phyloP scores from a whole-genome alignment of 2,797 vertebrate species.

The Myotis daubentonii region DNA sequence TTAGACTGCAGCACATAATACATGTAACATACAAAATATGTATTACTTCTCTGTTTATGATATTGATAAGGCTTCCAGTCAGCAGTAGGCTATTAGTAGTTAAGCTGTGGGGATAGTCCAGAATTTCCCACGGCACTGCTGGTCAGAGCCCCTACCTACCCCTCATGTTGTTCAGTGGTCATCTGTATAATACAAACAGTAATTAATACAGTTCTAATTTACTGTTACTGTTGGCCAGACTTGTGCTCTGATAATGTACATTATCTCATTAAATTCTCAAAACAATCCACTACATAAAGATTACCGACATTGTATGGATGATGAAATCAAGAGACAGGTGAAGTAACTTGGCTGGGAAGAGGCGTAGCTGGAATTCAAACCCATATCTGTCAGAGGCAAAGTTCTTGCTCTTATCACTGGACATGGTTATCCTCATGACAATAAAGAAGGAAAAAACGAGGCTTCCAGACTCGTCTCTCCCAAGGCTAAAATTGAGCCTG shows the following conservation, averaged over 20 bases:
- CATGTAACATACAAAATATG: background rate
- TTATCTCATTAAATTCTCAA: background rate
- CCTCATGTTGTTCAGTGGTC: background rate
- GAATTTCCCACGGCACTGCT: too few species aligned
- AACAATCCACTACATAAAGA: background rate
- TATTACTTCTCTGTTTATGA: background rate
- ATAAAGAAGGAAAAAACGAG: background rate
- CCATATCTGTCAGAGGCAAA: background rate
- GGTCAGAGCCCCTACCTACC: background rate
- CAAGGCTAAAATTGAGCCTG: background rate
- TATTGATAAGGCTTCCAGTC: background rate
- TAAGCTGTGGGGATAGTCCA: background rate
- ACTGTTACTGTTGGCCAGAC: background rate
- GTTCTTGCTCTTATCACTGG: background rate
- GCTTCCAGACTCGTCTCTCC: background rate
- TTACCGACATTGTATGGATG: background rate
- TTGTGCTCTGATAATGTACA: background rate
- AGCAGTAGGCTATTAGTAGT: background rate
- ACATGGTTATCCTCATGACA: background rate
- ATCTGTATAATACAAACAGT: background rate
- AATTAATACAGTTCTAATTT: background rate
- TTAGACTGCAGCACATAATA: background rate
- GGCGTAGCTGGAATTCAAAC: background rate
- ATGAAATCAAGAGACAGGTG: background rate
- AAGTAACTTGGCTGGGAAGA: background rate